Evolutionary conservation across 2,113 vertebrate genomes (phyloP).

Genomic region (Muntiacus muntjak): DNA sequence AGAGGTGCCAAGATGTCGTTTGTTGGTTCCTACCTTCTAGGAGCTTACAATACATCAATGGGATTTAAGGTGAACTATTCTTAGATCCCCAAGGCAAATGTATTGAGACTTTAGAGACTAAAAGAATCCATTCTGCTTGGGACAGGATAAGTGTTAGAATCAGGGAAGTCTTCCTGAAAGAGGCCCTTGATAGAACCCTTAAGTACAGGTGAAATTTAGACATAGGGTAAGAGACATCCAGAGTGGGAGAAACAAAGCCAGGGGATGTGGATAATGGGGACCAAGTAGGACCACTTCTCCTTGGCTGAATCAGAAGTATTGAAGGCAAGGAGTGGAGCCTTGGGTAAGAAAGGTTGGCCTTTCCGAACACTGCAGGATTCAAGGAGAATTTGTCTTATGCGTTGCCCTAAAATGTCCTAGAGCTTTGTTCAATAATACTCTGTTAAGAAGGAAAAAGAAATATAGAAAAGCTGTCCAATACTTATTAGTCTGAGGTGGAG

Average conservation of each 20-base stretch:
- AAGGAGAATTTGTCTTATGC: background rate
- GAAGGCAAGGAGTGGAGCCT: background rate
- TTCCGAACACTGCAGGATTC: background rate
- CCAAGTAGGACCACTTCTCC: background rate
- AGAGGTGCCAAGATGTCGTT: background rate
- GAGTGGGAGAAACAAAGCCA: background rate
- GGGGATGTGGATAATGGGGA: background rate
- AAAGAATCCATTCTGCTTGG: background rate
- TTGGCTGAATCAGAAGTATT: background rate
- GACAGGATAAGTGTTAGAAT: background rate
- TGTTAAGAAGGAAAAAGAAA: constrained; percentile 38
- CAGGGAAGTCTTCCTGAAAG: background rate
- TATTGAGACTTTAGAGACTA: background rate
- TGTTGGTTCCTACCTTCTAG: background rate
- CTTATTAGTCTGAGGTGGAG: constrained; percentile 49
- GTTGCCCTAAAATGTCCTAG: background rate
- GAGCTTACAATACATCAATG: background rate
- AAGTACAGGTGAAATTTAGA: background rate
- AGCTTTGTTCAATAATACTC: constrained; percentile 44
- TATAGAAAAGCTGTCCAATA: constrained; percentile 37
- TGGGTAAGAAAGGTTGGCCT: background rate
- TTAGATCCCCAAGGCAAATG: background rate
- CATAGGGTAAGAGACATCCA: too few species aligned
- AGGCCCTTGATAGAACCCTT: background rate
- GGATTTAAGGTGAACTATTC: background rate